Evolutionary conservation across 2,797 vertebrate genomes (phyloP).

Genomic region (Ibycter americanus): DNA sequence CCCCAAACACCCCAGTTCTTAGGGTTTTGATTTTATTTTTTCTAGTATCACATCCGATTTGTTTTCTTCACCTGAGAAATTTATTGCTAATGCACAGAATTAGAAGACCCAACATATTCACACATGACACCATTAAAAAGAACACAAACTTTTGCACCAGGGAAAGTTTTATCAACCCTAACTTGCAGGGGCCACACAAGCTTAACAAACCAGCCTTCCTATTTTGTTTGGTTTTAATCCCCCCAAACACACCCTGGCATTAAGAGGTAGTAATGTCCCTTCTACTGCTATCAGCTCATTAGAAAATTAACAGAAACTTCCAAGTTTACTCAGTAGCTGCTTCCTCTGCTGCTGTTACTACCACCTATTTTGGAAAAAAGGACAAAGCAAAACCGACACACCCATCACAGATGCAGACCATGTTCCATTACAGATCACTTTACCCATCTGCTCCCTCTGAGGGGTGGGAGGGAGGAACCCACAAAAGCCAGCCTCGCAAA

Average conservation of each 20-base stretch:
- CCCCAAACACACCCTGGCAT: accelerated
- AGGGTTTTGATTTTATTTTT: not conserved
- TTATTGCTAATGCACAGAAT: not conserved
- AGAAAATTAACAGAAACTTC: not conserved
- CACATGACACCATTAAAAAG: not conserved
- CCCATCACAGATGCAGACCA: not conserved
- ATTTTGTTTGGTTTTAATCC: not conserved
- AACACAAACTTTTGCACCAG: not conserved
- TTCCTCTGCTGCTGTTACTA: not conserved
- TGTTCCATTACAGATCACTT: not conserved
- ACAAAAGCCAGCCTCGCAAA: not conserved
- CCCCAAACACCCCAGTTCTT: not conserved
- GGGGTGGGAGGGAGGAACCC: not conserved
- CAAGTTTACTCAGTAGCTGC: not conserved
- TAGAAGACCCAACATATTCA: not conserved
- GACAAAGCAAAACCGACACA: not conserved
- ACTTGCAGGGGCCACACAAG: not conserved
- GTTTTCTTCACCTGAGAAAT: not conserved
- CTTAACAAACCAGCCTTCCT: not conserved
- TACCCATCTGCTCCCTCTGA: not conserved
- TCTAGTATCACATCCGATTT: not conserved
- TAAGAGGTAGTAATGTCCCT: not conserved
- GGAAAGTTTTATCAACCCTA: not conserved
- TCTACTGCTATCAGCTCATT: not conserved
- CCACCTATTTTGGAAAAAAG: not conserved